Evolutionary conservation across 1,140 invertebrate genomes (phyloP).

Genomic region (Ooceraea biroi): DNA sequence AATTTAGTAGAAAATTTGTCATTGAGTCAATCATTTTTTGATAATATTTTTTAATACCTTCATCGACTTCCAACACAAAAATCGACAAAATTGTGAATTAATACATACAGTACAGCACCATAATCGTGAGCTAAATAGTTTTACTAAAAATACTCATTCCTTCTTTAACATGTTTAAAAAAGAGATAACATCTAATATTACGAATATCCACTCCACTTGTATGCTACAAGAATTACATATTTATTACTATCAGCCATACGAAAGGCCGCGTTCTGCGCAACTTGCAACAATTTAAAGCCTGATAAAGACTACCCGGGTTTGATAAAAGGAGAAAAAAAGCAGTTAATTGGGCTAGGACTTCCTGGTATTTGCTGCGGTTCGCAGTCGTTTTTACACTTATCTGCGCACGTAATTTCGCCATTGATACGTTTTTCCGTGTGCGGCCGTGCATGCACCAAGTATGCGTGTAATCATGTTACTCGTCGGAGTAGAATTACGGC

Average conservation of each 20-base stretch:
- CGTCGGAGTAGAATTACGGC: slow-evolving; percentile 68
- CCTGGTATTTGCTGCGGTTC: background rate
- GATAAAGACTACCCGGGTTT: background rate
- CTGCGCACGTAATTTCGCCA: slow-evolving; percentile 11
- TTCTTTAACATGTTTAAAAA: too few species aligned
- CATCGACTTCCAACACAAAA: too few species aligned
- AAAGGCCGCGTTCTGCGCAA: background rate
- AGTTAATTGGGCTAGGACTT: background rate
- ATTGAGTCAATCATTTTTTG: too few species aligned
- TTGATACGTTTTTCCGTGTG: slow-evolving; percentile 32
- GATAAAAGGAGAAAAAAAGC: background rate
- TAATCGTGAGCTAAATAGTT: too few species aligned
- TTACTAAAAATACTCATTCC: too few species aligned
- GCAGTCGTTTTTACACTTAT: background rate
- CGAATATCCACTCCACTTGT: too few species aligned
- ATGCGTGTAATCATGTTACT: slow-evolving; percentile 67
- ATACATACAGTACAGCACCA: too few species aligned
- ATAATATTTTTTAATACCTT: too few species aligned
- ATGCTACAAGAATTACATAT: too few species aligned
- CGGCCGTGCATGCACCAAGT: background rate
- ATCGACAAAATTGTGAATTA: too few species aligned
- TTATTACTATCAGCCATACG: background rate
- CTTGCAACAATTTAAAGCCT: background rate
- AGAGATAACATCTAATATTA: too few species aligned
- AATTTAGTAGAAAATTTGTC: too few species aligned